phyloP scores from a whole-genome alignment of 1,140 invertebrate genomes.

The Drosophila guanche region DNA sequence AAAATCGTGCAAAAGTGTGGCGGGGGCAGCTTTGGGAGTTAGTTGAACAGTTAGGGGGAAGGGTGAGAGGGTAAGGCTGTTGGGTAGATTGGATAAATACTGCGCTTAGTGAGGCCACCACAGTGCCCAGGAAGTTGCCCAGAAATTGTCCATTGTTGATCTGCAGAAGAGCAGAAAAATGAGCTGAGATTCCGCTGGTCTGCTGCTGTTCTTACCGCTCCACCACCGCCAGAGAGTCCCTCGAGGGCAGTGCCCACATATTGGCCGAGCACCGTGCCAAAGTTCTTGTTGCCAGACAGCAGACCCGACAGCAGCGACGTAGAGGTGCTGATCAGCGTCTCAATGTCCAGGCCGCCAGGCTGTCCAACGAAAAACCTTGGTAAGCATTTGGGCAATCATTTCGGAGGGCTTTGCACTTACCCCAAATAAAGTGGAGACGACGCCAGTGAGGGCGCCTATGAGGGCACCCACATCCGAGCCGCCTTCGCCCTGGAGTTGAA shows the following conservation, averaged over 20 bases:
- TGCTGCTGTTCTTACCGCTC: slow-evolving; percentile 81
- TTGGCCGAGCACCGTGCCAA: slow-evolving; percentile 84
- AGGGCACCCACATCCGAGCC: slow-evolving; percentile 83
- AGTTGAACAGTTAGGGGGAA: slow-evolving; percentile 48
- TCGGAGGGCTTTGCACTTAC: slow-evolving; percentile 68
- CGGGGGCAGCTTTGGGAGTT: slow-evolving; percentile 10
- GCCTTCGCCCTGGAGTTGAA: slow-evolving; percentile 66
- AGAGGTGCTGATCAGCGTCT: slow-evolving; percentile 74
- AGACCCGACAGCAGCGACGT: slow-evolving; percentile 80
- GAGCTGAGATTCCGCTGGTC: too few species aligned
- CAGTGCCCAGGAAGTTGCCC: slow-evolving; percentile 82
- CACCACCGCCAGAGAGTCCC: slow-evolving; percentile 85
- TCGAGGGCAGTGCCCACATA: slow-evolving; percentile 84
- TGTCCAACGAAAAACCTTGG: too few species aligned
- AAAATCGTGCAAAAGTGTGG: neutral
- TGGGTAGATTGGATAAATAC: slow-evolving; percentile 66
- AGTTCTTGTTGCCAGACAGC: slow-evolving; percentile 83
- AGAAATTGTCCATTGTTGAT: slow-evolving; percentile 83
- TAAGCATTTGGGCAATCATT: too few species aligned
- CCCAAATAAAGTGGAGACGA: slow-evolving; percentile 84
- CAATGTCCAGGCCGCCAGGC: slow-evolving; percentile 83
- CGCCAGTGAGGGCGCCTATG: slow-evolving; percentile 83
- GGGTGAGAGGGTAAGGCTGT: neutral
- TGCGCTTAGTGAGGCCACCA: slow-evolving; percentile 81
- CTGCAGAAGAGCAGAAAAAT: slow-evolving; percentile 21